phyloP scores from a whole-genome alignment of 2,888 invertebrate genomes.

The Cylindroiulus punctatus region DNA sequence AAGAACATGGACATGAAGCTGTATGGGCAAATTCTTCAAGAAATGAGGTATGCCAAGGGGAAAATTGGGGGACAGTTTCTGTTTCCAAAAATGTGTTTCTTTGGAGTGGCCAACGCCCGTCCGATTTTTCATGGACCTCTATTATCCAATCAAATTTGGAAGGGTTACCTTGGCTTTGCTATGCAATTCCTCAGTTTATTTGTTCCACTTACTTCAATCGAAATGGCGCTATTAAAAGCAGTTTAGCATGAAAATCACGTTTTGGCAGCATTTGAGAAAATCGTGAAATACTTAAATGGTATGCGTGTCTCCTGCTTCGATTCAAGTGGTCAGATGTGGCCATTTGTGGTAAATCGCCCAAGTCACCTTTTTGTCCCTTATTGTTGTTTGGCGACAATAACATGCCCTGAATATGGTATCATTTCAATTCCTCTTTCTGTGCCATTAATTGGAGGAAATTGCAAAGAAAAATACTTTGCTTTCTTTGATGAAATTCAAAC shows the following conservation, averaged over 20 bases:
- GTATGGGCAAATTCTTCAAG: not conserved
- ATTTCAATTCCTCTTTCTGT: not conserved
- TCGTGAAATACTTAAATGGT: constrained; percentile 29
- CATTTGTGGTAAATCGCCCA: not conserved
- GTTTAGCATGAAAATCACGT: constrained; percentile 34
- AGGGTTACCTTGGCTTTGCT: constrained; percentile 30
- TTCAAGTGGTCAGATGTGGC: constrained; percentile 3
- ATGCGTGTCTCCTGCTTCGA: not conserved
- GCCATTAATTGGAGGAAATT: too few species aligned
- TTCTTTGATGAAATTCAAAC: not conserved
- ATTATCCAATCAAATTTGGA: constrained; percentile 10
- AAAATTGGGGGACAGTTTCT: not conserved
- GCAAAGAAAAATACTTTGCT: not conserved
- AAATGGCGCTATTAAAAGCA: not conserved
- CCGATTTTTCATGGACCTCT: constrained; percentile 27
- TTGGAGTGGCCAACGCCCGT: not conserved
- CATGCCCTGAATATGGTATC: constrained; percentile 25
- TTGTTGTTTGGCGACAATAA: not conserved
- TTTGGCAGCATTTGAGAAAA: not conserved
- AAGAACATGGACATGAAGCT: too few species aligned
- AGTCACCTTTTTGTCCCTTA: constrained; percentile 17
- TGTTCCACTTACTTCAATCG: constrained; percentile 10
- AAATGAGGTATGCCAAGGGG: not conserved
- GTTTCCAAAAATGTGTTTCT: not conserved
- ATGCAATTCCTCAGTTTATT: constrained; percentile 4